These are phyloP conservation scores for Nephrotoma appendiculata DNA, from an alignment of 2,888 invertebrate genomes.

Conservation along the genomic window DNA sequence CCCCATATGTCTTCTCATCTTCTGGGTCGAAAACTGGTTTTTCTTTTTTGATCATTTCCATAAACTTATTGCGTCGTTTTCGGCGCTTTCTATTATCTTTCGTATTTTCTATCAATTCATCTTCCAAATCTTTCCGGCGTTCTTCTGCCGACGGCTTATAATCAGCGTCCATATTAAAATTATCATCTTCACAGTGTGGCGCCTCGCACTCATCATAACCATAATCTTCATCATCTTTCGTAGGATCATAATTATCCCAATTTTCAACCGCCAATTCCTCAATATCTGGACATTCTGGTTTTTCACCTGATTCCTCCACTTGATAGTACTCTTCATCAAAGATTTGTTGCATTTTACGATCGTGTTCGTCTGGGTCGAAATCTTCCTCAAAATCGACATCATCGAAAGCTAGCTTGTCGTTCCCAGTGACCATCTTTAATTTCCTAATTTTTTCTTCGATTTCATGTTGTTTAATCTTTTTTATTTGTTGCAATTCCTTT, in stretches of 20 bases:
- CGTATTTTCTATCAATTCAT: constrained; percentile 42
- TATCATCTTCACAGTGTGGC: constrained; percentile 62
- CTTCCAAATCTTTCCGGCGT: constrained; percentile 36
- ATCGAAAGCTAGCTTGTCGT: constrained; percentile 40
- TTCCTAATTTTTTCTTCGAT: constrained; percentile 77
- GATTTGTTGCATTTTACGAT: constrained; percentile 68
- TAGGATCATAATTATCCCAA: constrained; percentile 34
- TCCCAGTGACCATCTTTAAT: constrained; percentile 78
- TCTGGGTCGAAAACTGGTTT: constrained; percentile 78
- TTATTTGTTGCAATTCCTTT: constrained; percentile 76
- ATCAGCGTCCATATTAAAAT: constrained; percentile 85
- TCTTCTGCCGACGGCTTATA: constrained; percentile 43
- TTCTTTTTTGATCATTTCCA: constrained; percentile 51
- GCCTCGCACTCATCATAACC: constrained; percentile 31
- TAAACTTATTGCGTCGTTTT: constrained; percentile 59
- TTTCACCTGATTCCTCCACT: constrained; percentile 49
- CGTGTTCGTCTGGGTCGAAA: constrained; percentile 81
- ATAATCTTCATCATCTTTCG: constrained; percentile 49
- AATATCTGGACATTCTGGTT: constrained; percentile 76
- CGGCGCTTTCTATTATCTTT: constrained; percentile 42
- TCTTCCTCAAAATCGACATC: constrained; percentile 76
- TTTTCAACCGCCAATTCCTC: constrained; percentile 36
- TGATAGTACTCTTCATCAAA: constrained; percentile 82
- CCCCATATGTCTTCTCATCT: constrained; percentile 56
- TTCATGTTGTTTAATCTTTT: constrained; percentile 76